Evolutionary conservation across 2,888 invertebrate genomes (phyloP), one percentile per base, ranked within the genome.

Genomic region (Buathra laborator): DNA sequence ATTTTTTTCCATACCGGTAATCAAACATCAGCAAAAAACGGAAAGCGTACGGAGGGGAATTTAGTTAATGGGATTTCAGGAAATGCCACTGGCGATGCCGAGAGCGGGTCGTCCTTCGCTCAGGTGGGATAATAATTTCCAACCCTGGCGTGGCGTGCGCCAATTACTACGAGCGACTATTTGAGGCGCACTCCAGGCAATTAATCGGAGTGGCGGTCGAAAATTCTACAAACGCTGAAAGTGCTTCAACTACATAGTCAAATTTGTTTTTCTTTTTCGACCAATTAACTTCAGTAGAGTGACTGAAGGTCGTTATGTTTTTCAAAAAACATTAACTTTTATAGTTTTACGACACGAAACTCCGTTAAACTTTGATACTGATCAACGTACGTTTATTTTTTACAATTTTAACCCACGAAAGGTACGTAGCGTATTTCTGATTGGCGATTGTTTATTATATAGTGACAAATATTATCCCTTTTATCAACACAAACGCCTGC

Each of bases 11-110:
- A 46, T 51, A 74, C 14, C 51, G 46, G n/a, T 16, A 3, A 64
- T 29, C 64, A 37, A 66, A 79, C 53, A 24, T 19, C 37, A 67
- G 24, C 67, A 68, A 56, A 62, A n/a, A 24, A 24, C 24, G 7
- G n/a, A 29, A 29, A 29, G 66, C 70, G 51, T 16, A 64, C 44
- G 72, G 72, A 68, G 68, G 82, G 78, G 80, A 83, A 83, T 83
- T 83, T 86, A 77, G 75, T 81, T 85, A 82, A 87, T 83, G 83
- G 80, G 81, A 87, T 83, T 87, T 51, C 72, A 19, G 24, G 53
- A 43, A 72, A 74, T 74, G 43, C 64, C 68, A 51, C 37, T 51
- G 64, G 48, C 53, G 68, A 78, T 72, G 48, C n/a, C 43, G 66
- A 19, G 46, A 59, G 67, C 16, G 19, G 14, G 67, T 53, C 53